Percentiles rank a stretch among this genome's conserved stretches.
phyloP scores from a whole-genome alignment of 2,797 vertebrate species.

The Sylvilagus floridanus region DNA sequence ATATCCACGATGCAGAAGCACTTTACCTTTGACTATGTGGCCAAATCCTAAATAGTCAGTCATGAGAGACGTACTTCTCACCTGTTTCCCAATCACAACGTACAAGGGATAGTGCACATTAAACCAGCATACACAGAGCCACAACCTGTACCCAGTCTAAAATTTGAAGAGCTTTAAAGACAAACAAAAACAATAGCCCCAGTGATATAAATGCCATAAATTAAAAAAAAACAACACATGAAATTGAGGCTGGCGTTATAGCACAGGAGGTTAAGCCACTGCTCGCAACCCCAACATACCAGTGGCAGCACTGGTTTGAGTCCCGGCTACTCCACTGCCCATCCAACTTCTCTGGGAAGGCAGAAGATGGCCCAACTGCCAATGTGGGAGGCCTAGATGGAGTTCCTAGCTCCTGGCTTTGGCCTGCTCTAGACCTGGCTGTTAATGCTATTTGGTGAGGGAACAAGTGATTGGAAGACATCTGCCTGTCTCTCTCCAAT shows the following conservation, averaged over 20 bases:
- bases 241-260: background rate
- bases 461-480: too few relatives aligned
- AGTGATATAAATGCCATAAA: background rate
- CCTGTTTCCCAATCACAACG: background rate
- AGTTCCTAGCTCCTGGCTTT: too few relatives aligned
- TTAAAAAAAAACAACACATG: background rate
- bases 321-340: too few relatives aligned
- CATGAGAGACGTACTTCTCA: background rate
- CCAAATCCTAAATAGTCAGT: background rate
- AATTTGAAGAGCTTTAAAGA: constrained; percentile 24
- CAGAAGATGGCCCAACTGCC: too few relatives aligned
- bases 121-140: background rate
- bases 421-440: too few relatives aligned
- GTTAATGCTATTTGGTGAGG: too few relatives aligned
- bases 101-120: background rate
- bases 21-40: background rate
- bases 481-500: too few relatives aligned
- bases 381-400: too few relatives aligned
- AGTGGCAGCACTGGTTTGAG: too few relatives aligned
- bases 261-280: too few relatives aligned
- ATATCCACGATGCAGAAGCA: background rate
- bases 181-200: background rate
- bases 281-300: too few relatives aligned
- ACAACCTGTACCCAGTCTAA: background rate
- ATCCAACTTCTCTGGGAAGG: too few relatives aligned